Evolutionary conservation across 2,888 invertebrate genomes (phyloP).

Genomic region (Cacoxenus indagator): DNA sequence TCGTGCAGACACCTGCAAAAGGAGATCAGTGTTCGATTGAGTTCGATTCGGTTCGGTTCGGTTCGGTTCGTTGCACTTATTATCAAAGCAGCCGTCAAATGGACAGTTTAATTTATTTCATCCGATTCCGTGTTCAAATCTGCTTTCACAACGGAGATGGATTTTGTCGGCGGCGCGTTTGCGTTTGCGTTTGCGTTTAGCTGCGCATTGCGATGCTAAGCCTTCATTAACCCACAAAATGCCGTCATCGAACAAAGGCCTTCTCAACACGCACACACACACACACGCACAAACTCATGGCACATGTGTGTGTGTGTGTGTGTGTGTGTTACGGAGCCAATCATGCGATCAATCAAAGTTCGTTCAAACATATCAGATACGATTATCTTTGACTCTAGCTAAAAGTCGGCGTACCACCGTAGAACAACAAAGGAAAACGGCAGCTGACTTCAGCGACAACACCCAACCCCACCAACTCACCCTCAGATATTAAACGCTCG

Average conservation of each 20-base stretch:
- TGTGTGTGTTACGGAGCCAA: background rate
- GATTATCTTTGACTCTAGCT: slow-evolving; percentile 27
- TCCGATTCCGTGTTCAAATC: slow-evolving; percentile 8
- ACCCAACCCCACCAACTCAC: slow-evolving; percentile 73
- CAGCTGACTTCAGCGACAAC: background rate
- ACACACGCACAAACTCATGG: slow-evolving; percentile 5
- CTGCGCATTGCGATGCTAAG: slow-evolving; percentile 12
- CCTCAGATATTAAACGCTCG: slow-evolving; percentile 95
- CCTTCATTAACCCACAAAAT: slow-evolving; percentile 14
- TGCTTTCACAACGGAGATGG: background rate
- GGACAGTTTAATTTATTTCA: slow-evolving; percentile 21
- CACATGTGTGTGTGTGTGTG: background rate
- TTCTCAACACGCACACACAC: slow-evolving; percentile 4
- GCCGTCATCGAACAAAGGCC: slow-evolving; percentile 16
- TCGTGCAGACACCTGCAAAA: slow-evolving; percentile 89
- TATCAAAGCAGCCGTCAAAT: background rate
- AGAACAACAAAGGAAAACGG: slow-evolving; percentile 11
- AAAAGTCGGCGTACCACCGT: slow-evolving; percentile 25
- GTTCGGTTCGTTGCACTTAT: slow-evolving; percentile 7
- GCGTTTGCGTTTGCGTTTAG: background rate
- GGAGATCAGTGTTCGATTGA: slow-evolving; percentile 36
- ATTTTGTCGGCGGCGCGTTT: slow-evolving; percentile 8
- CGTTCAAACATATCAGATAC: slow-evolving; percentile 39
- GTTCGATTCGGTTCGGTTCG: background rate
- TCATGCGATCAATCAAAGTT: slow-evolving; percentile 50